Base-by-base conservation (phyloP, 2,113 vertebrate species). In the Perca schrenkii region DNA sequence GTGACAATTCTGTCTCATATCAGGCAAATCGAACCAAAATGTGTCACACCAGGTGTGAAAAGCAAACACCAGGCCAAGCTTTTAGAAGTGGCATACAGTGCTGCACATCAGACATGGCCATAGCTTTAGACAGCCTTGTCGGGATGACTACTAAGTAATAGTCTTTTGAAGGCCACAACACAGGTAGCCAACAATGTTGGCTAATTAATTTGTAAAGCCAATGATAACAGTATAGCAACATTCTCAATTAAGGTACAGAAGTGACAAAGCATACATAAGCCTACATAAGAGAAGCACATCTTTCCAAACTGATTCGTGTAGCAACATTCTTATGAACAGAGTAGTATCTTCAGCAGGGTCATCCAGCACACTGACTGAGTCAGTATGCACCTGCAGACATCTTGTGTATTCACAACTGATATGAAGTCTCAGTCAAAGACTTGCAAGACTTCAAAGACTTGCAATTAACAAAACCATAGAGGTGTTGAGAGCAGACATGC, bases 401-500 rank as follows among this genome's bases (percentile, higher is more conserved):
- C 62, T 84, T 70, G 64, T 75, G 70, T 79, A 75, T 79, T 72
- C 70, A 36, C 28, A 46, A 6, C 52, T 58, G 22, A 73, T 17
- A 49, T 21, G 16, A 61, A 28, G 62, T 52, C 69, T 78, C 67
- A 25, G 31, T 43, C 15, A 36, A 62, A 60, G 54, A 40, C 69
- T 50, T 13, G 68, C 17, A 47, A 21, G 40, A n/a, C 56, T 63
- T 64, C 14, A 40, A 25, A 25, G 25, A 25, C 25, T 25, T 25
- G 69, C 52, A 86, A 86, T 82, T 60, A 76, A 72, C 70, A 65
- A 86, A 69, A 82, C 12, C 17, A 22, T 5, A n/a, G 46, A 54
- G 21, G 16, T 74, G 75, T 15, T 49, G 57, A 86, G 61, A 72
- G 63, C 58, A 84, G 64, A 74, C 86, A 78, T 82, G 82, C 64